Conservation (phyloP, 2,113 vertebrate genomes). For the Actenoides lindsayi region DNA sequence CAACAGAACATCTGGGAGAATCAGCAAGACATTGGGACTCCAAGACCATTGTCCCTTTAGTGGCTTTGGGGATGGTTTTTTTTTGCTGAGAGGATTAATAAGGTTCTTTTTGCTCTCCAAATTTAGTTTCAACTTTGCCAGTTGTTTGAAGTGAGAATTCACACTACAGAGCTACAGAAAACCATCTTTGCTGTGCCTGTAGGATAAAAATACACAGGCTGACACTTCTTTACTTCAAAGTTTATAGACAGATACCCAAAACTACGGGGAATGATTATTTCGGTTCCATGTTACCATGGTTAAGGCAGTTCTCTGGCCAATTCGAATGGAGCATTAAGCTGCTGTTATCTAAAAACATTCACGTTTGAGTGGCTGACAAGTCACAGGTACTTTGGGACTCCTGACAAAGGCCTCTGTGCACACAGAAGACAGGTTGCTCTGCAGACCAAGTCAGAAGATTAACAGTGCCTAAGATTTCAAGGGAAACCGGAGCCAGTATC, state of each 20-base stretch:
- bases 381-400: neutral
- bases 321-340: neutral
- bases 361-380: neutral
- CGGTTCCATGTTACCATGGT: neutral
- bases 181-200: neutral
- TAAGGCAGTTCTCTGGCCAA: neutral
- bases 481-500: neutral
- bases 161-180: neutral
- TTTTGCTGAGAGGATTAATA: neutral
- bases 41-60: neutral
- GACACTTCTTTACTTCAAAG: neutral
- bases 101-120: fast-evolving
- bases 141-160: neutral
- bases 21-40: neutral
- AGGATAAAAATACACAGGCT: neutral
- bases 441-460: neutral
- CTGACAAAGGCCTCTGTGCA: neutral
- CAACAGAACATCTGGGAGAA: neutral
- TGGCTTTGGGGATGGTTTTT: neutral
- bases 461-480: neutral
- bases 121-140: neutral
- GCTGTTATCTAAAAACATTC: neutral
- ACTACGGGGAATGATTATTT: neutral
- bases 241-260: neutral
- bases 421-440: neutral